phyloP scores from a whole-genome alignment of 1,140 invertebrate species.

The Tyrophagus putrescentiae region DNA sequence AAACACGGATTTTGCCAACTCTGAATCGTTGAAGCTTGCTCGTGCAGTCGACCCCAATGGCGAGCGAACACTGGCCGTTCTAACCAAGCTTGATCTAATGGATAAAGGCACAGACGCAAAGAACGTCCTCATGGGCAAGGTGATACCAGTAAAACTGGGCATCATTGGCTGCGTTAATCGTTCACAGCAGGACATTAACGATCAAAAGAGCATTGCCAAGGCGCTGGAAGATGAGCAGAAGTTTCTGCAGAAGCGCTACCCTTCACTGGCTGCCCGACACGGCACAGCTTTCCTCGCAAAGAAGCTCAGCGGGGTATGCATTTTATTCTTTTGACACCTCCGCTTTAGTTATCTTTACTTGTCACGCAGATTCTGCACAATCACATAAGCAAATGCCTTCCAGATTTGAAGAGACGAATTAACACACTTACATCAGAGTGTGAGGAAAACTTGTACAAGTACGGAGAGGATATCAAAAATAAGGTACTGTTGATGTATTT shows the following conservation, averaged over 20 bases:
- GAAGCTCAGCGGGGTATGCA: too few relatives aligned
- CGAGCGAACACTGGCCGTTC: constrained; percentile 28
- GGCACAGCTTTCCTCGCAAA: constrained; percentile 91
- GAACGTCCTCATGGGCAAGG: constrained; percentile 26
- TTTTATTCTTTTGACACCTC: constrained; percentile 11
- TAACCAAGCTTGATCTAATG: constrained; percentile 30
- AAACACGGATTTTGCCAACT: constrained; percentile 79
- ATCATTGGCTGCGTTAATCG: constrained; percentile 42
- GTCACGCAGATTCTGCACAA: constrained; percentile 69
- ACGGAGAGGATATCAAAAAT: constrained; percentile 90
- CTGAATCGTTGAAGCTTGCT: constrained; percentile 83
- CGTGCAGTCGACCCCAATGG: constrained; percentile 84
- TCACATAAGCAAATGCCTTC: constrained; percentile 94
- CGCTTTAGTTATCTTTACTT: too few relatives aligned
- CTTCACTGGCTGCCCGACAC: constrained; percentile 83
- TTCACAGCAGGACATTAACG: constrained; percentile 42
- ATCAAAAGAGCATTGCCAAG: constrained; percentile 38
- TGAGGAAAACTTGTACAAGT: constrained; percentile 82
- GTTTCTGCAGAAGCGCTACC: constrained; percentile 36
- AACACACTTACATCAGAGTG: constrained; percentile 96
- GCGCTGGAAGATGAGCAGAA: constrained; percentile 39
- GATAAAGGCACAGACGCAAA: constrained; percentile 29
- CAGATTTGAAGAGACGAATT: constrained; percentile 91
- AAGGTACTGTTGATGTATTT: constrained; percentile 39
- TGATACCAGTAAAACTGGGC: constrained; percentile 25